Evolutionary conservation across 2,113 vertebrate species (phyloP).

Genomic region (Cyanistes caeruleus): DNA sequence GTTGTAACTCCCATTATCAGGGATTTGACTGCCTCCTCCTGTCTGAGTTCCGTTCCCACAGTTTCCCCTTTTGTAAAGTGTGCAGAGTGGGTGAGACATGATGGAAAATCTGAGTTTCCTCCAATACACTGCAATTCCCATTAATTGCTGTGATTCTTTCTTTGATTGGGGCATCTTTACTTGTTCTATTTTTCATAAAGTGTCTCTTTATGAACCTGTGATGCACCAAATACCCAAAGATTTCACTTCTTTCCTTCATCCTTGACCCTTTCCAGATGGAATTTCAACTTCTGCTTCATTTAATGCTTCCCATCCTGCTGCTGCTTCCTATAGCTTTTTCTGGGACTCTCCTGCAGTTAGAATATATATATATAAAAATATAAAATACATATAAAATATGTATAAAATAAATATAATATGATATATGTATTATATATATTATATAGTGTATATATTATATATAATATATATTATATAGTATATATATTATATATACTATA

Average conservation of each 20-base stretch:
- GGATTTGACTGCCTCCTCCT: not conserved
- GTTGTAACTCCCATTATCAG: not conserved
- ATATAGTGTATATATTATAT: too few species aligned
- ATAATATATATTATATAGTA: too few species aligned
- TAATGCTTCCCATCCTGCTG: not conserved
- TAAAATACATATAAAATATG: too few species aligned
- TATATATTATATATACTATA: too few species aligned
- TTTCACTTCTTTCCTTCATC: not conserved
- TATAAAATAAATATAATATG: too few species aligned
- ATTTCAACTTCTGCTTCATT: not conserved
- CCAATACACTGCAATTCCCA: not conserved
- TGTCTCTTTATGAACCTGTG: not conserved
- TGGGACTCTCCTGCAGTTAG: too few species aligned
- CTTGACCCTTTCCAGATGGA: not conserved
- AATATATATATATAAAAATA: too few species aligned
- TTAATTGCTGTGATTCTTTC: not conserved
- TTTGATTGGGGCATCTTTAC: not conserved
- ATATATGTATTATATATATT: too few species aligned
- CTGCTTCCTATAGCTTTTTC: not conserved
- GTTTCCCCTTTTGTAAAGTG: too few species aligned
- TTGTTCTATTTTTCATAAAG: not conserved
- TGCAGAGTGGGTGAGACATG: not conserved
- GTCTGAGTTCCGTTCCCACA: not conserved
- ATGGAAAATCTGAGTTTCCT: not conserved
- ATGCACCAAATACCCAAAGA: not conserved